A percentile compares a stretch with the other conserved stretches of the same genome.
Conservation (phyloP, 2,888 invertebrate species). For the Athripsodes cinereus region DNA sequence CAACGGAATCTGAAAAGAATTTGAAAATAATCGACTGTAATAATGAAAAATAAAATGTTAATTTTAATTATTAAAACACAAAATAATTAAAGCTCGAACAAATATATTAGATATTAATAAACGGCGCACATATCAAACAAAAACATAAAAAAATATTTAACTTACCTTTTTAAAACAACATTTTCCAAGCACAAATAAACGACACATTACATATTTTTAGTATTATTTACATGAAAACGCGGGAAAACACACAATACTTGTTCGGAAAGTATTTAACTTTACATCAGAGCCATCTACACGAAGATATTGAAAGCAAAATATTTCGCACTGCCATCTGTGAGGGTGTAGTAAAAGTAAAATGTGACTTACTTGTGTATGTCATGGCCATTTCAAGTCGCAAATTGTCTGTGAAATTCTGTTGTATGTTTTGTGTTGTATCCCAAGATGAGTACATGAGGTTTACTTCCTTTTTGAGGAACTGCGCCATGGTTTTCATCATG, state of each 20-base stretch:
- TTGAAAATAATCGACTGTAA: not conserved
- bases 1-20: slow-evolving; percentile 57
- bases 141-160: not conserved
- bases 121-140: not conserved
- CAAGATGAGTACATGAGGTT: slow-evolving; percentile 49
- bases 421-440: slow-evolving; percentile 53
- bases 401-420: slow-evolving; percentile 53
- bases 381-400: slow-evolving; percentile 59
- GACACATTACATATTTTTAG: too few relatives aligned
- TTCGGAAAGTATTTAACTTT: too few relatives aligned
- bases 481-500: slow-evolving; percentile 65
- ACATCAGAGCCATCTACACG: slow-evolving; percentile 8
- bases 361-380: slow-evolving; percentile 65
- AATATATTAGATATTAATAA: not conserved
- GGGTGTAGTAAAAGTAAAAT: not conserved
- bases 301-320: too few relatives aligned
- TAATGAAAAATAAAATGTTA: too few relatives aligned
- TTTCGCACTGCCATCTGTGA: not conserved
- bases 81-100: too few relatives aligned
- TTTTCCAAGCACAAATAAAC: too few relatives aligned
- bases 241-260: too few relatives aligned
- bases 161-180: too few relatives aligned
- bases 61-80: too few relatives aligned
- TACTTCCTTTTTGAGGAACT: slow-evolving; percentile 46
- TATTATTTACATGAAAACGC: too few relatives aligned